Percentiles rank a stretch among this genome's conserved stretches.
Conservation (phyloP, 1,140 invertebrate species). For the Drosophila erecta region DNA sequence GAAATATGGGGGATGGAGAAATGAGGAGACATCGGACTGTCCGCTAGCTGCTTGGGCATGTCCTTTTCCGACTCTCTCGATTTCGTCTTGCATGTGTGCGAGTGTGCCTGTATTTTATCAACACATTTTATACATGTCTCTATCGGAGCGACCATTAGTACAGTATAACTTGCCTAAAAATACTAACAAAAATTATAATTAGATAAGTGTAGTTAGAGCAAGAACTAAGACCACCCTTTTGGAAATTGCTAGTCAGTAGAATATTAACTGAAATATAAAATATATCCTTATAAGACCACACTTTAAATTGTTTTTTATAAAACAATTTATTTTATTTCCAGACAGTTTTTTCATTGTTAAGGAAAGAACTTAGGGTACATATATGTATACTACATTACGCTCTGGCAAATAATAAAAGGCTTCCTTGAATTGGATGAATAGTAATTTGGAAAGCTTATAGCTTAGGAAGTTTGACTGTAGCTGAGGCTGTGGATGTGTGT, state of each 20-base stretch:
- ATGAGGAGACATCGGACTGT: conserved; percentile 59
- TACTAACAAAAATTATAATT: background rate
- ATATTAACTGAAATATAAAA: too few relatives aligned
- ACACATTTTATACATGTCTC: conserved; percentile 64
- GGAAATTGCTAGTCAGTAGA: too few relatives aligned
- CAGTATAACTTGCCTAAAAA: conserved; percentile 9
- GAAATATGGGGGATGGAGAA: conserved; percentile 7
- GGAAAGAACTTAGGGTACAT: too few relatives aligned
- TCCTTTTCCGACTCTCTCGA: conserved; percentile 54
- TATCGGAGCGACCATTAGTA: conserved; percentile 34
- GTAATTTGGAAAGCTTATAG: background rate
- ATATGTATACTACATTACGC: too few relatives aligned
- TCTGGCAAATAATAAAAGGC: background rate
- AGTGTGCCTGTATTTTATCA: conserved; percentile 51
- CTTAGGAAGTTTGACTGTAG: conserved; percentile 9
- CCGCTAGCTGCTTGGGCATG: conserved; percentile 76
- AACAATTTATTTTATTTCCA: too few relatives aligned
- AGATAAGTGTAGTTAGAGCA: too few relatives aligned
- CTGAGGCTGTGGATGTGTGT: conserved; percentile 20
- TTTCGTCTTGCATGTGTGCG: conserved; percentile 12
- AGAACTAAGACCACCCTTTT: too few relatives aligned
- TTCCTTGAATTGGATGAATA: background rate
- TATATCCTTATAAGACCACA: too few relatives aligned
- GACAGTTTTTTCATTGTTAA: too few relatives aligned
- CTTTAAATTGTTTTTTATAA: too few relatives aligned